These are phyloP conservation scores for Megaleporinus macrocephalus DNA, from an alignment of 2,113 vertebrate genomes.

Conservation along the genomic window DNA sequence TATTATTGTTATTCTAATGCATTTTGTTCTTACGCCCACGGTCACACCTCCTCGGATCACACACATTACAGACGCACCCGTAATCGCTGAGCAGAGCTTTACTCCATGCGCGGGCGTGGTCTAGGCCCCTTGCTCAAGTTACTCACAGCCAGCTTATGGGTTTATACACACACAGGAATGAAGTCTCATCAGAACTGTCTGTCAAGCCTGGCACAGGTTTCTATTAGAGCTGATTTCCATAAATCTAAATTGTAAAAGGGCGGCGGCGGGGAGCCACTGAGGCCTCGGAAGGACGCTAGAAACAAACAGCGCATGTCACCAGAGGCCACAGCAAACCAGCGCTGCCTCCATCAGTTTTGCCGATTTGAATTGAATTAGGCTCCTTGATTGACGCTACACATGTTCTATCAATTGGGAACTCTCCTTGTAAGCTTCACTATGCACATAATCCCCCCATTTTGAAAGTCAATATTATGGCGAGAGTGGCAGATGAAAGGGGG, in stretches of 20 bases:
- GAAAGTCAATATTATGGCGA: slow-evolving; percentile 48
- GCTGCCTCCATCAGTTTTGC: slow-evolving; percentile 48
- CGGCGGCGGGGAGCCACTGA: slow-evolving; percentile 45
- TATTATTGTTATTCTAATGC: slow-evolving; percentile 87
- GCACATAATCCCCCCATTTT: slow-evolving; percentile 46
- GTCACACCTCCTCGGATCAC: slow-evolving; percentile 47
- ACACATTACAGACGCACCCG: slow-evolving; percentile 6
- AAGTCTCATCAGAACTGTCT: slow-evolving; percentile 82
- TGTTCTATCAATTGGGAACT: slow-evolving; percentile 45
- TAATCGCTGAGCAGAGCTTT: slow-evolving; percentile 8
- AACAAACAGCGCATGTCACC: slow-evolving; percentile 60
- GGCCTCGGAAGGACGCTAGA: slow-evolving; percentile 54
- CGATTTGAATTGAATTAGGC: slow-evolving; percentile 46
- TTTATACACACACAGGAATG: slow-evolving; percentile 28
- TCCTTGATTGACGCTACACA: slow-evolving; percentile 62
- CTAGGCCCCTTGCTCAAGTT: slow-evolving; percentile 3
- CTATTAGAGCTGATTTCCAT: slow-evolving; percentile 82
- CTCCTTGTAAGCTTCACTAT: background rate
- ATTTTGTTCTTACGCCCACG: slow-evolving; percentile 62
- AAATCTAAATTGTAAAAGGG: slow-evolving; percentile 77
- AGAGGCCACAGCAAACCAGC: slow-evolving; percentile 63
- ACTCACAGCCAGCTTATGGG: slow-evolving; percentile 11
- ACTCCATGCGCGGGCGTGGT: background rate
- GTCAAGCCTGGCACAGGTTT: slow-evolving; percentile 80
- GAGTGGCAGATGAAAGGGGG: slow-evolving; percentile 34